Base-by-base conservation (phyloP, 2,888 invertebrate species). In the Cantharis nigra region DNA sequence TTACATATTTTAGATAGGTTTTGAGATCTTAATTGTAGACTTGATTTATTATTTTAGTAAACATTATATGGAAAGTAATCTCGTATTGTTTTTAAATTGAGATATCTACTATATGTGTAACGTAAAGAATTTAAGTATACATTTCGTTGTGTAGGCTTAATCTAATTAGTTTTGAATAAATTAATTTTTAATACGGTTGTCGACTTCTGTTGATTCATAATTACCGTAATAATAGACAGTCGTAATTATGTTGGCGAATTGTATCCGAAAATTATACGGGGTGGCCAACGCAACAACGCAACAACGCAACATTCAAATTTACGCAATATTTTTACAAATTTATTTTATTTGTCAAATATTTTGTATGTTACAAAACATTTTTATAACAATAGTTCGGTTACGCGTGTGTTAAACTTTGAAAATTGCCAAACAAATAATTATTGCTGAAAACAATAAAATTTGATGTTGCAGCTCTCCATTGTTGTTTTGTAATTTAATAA, bases 1-100 rank as follows among this genome's bases (percentile, higher is more conserved):
- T 67, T 67, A 26, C 67, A 67, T 67, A 67, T 67, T 67, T 67
- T 67, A 67, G 67, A 67, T 67, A 67, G 13, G 67, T 67, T 67
- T 20, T 20, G 20, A 67, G 67, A 67, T 67, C 26, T 67, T 49
- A 49, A 49, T 49, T 49, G n/a, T n/a, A 49, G 49, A 49, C 49
- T 49, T 49, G 49, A 49, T 49, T 49, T 49, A 49, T 49, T 49
- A 49, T 49, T 49, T 49, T 49, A 2, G 49, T 49, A n/a, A 49
- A 26, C 67, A 67, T n/a, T n/a, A n/a, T 67, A 67, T 20, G 20
- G 67, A 20, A 67, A 67, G 13, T 67, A 67, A 20, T 67, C n/a
- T 26, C 13, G 67, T 67, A 67, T 67, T 64, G 49, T 49, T 49
- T 49, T 49, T 49, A 49, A 49, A 49, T 49, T 49, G 49, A 49